Base-by-base conservation (phyloP, 1,140 invertebrate species). In the Rhyacophila brunnea region DNA sequence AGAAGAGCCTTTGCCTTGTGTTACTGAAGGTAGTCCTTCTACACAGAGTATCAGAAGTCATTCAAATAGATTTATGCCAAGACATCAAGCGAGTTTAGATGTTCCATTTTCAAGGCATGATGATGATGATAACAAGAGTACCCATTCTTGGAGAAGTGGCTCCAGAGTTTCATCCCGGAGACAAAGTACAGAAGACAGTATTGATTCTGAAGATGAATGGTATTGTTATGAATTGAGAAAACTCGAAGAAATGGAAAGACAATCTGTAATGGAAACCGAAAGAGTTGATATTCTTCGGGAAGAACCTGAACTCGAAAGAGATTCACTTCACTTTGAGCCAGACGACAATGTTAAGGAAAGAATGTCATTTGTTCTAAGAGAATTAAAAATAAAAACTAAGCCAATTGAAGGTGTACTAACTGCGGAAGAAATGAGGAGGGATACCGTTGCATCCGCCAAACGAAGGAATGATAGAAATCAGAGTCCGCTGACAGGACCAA, bases 181-280 rank as follows among this genome's bases (percentile, higher is more conserved):
- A 34, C 92, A 95, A 77, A 93, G 91, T 70, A 95, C 92, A 0
- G 92, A 94, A 76, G 92, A 95, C 66, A 92, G 90, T 55, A 95
- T 95, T 53, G 92, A 95, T 72, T 92, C 89, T 38, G 92, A 95
- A 74, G 92, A 95, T 69, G 92, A 95, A 77, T 95, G 92, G 88
- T 95, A 93, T 67, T 90, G 89, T 61, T 93, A 95, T 70, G 92
- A 94, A 68, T 68, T 94, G 48, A 80, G 88, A 43, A 92, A 94
- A 73, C 71, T 95, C 34, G 90, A 95, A 74, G 89, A 93, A 77
- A 79, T 94, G 68, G 92, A 95, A 72, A 79, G 87, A 60, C 87
- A 88, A 60, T 84, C 83, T 6, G 83, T 87, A 64, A 67, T 86
- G 32, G 86, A 88, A 67, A 69, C 77, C 11, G 87, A 87, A 64